Conservation (phyloP, 2,797 vertebrate genomes). For the Hypotaenidia philippensis region DNA sequence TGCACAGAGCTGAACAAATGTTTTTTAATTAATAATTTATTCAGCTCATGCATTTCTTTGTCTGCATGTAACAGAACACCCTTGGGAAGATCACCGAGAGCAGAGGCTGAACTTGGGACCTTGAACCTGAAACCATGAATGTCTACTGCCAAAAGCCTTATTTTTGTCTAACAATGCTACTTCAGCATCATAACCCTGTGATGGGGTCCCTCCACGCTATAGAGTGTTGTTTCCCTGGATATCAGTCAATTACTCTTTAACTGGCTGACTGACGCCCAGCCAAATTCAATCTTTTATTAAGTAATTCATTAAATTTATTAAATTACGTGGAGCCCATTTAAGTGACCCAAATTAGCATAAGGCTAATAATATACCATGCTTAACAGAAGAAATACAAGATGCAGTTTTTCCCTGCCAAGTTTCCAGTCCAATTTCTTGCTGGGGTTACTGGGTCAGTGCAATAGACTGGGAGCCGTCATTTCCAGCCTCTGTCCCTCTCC, state of each 20-base stretch:
- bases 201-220: not conserved
- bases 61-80: not conserved
- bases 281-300: slow-evolving; percentile 42
- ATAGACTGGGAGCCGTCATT: not conserved
- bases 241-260: slow-evolving; percentile 13
- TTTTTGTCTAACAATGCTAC: not conserved
- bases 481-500: not conserved
- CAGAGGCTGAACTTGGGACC: slow-evolving; percentile 44
- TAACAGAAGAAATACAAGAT: slow-evolving; percentile 22
- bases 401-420: not conserved
- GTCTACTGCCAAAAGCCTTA: not conserved
- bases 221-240: not conserved
- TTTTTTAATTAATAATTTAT: slow-evolving; percentile 71
- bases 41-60: slow-evolving; percentile 47
- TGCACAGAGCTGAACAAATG: slow-evolving; percentile 15
- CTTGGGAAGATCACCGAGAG: slow-evolving; percentile 43
- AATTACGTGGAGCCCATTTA: not conserved
- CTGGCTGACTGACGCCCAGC: not conserved
- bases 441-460: rapidly evolving
- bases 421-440: not conserved
- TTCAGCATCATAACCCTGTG: rapidly evolving
- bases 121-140: slow-evolving; percentile 33
- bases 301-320: slow-evolving; percentile 44
- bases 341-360: slow-evolving; percentile 19
- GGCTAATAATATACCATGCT: not conserved